Base-by-base conservation (phyloP, 2,113 vertebrate genomes). In the Oncorhynchus gorbuscha region DNA sequence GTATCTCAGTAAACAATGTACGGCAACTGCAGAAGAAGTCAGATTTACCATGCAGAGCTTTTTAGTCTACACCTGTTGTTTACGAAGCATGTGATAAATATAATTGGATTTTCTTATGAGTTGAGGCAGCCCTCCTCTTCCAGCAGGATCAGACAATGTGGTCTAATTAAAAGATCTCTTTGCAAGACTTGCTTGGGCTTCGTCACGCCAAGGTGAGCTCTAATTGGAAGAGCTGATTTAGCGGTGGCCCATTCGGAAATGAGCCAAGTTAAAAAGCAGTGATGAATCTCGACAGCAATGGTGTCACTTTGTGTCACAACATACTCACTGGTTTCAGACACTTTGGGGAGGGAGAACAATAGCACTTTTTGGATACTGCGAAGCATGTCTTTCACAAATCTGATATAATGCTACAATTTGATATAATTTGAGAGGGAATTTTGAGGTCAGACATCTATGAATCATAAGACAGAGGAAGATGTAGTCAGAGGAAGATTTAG, bases 191-290 rank as follows among this genome's bases (percentile, higher is more conserved):
- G 32, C 22, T 14, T 16, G 1, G 76, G 79, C 84, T 87, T 83
- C 70, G 84, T 82, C 84, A 85, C 71, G 71, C 80, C 39, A 49
- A 72, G 73, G 76, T 84, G 81, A 81, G 35, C 71, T 72, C 65
- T 83, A 84, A 87, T 85, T 90, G 78, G 69, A 62, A 83, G 67
- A 81, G 76, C 66, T 77, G 72, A 85, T 76, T 45, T 79, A 84
- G 67, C 16, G 49, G 73, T 28, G 35, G 13, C 59, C 71, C 35
- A 8, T 1, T 51, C n/a, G 51, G 76, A 73, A 71, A 84, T 51
- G 59, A 66, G 61, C 69, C 77, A 82, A 76, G 75, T 76, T 69
- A 26, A 66, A 73, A 18, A 76, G 22, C 32, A 22, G 35, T 2
- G 20, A 55, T 55, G 51, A 55, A 55, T 55, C 51, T 55, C 16